Base-by-base conservation (phyloP, 2,888 invertebrate species). In the Carabus problematicus region DNA sequence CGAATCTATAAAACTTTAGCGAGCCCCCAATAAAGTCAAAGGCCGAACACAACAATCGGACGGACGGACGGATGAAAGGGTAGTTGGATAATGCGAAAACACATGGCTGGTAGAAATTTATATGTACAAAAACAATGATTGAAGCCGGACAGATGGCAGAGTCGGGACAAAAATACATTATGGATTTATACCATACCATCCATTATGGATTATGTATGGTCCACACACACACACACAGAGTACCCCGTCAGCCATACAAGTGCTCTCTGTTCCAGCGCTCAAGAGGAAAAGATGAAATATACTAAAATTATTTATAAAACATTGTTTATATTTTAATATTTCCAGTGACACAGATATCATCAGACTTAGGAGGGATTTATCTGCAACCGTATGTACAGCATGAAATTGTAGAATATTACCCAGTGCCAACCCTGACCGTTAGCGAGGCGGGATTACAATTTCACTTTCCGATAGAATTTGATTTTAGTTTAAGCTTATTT, bases 391-490 rank as follows among this genome's bases (percentile, higher is more conserved):
- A 56, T 56, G 14, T 39, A 56, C 9, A n/a, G 9, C 7, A 56
- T 18, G 29, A 3, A 56, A 40, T 3, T 56, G 12, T 54, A 18
- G 9, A 11, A 54, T 16, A 11, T 6, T 18, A 8, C 9, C 12
- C 11, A 18, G 18, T 3, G 29, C 56, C 29, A 56, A 1, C 14
- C 54, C 67, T 67, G 67, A 8, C 12, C 6, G 45, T 18, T 58
- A 52, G 60, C 54, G 60, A 49, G 58, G 66, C 49, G 54, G 72
- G 73, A 74, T 74, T 74, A 74, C 72, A 73, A 73, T 75, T 75
- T 75, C 75, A 75, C 75, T 75, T 75, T 73, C 73, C 72, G 71
- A 74, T 74, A 72, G 70, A 74, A 72, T 73, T 73, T 73, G 73
- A 74, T 73, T 73, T 73, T 73, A 70, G 70, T 66, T 71, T 70